Base-by-base conservation (phyloP, 2,797 vertebrate genomes). In the Eulemur coronatus region DNA sequence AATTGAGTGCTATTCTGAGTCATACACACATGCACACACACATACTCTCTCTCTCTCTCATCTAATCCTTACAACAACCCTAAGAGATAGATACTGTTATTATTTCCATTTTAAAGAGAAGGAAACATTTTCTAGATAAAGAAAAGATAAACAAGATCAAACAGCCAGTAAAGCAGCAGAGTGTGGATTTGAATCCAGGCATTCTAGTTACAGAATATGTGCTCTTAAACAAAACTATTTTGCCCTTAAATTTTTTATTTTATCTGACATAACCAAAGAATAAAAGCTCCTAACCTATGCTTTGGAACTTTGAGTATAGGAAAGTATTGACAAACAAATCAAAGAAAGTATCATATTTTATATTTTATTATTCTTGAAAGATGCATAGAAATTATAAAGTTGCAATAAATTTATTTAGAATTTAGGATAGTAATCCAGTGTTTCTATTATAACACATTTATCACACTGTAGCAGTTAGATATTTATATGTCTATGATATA, bases 281-380 rank as follows among this genome's bases (percentile, higher is more conserved):
- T 52, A 67, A 91, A 89, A 52, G 5, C 4, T 81, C 50, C 35
- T 65, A 86, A 97, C 15, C 17, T 55, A 81, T 30, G 28, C 76
- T 41, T 80, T 63, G 33, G 12, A 89, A 94, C 8, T 57, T 28
- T 89, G 17, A 85, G 5, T 55, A 78, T 38, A 2, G 82, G 78
- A 33, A 89, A 86, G 9, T 75, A 81, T 67, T n/a, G 75, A 88
- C 0, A 69, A 17, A 80, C 7, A 89, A 86, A 82, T 18, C 22
- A 87, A 72, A 75, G 70, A 81, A 86, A 85, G 11, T 59, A 82
- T 70, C 70, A 10, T 73, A 38, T 84, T 97, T 95, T 84, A 59
- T 82, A 85, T 94, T 95, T 84, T 76, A 84, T 33, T 84, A 52
- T 35, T 70, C 75, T 80, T 94, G 46, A 88, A 95, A 75, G 26